Base-by-base conservation (phyloP, 2,113 vertebrate species). In the Microtus oregoni region DNA sequence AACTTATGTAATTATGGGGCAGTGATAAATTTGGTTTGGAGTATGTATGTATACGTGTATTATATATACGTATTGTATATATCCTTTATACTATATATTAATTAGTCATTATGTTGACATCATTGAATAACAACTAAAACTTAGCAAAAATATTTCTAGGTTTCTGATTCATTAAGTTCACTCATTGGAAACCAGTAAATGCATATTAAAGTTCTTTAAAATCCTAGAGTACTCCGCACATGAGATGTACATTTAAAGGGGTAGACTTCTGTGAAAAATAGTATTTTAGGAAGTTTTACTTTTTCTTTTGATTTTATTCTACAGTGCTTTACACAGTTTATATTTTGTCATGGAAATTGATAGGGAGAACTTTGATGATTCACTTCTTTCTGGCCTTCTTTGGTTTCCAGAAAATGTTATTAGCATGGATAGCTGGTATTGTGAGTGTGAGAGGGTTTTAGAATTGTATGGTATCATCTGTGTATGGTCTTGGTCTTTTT, bases 321-420 rank as follows among this genome's bases (percentile, higher is more conserved):
- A 78, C 8, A 79, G 30, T 79, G 17, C 17, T 79, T 78, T 79
- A 32, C 30, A 79, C 50, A 79, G 77, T 35, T 35, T 10, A 5
- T 52, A 78, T 79, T 79, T 79, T 79, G 30, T 79, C 30, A 52
- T 79, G 77, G 77, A 79, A 79, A 35, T 52, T 79, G 50, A 79
- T 79, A 20, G 47, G 44, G 47, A 50, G 8, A 55, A 50, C 77
- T 79, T 78, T 79, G 47, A 78, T 89, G 77, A 92, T 67, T 88
- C 17, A 52, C 35, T 95, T 47, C 77, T 95, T 81, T 97, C 22
- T 92, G 44, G 32, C 90, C 92, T 92, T 67, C 30, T 86, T 77
- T 90, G 81, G 30, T 82, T 87, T 96, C 58, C n/a, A 90, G 95
- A 12, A 76, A 24, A 68, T 96, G 73, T 82, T 89, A 89, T 86